Evolutionary conservation across 2,113 vertebrate genomes (phyloP).

Genomic region (Syngnathoides biaculeatus): DNA sequence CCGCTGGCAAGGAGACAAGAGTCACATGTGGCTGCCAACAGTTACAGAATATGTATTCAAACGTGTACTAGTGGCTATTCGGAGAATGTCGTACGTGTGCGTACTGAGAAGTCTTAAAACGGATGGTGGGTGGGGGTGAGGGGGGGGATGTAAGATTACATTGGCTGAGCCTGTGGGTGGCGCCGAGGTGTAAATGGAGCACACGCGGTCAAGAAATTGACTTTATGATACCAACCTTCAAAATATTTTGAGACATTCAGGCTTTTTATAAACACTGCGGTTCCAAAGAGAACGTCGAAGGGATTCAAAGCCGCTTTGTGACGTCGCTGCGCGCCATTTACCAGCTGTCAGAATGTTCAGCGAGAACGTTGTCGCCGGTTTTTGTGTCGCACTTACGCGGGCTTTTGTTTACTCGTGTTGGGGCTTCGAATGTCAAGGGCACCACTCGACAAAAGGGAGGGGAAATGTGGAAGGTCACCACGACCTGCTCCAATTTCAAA

Average conservation of each 20-base stretch:
- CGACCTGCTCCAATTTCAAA: background rate
- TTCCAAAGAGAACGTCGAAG: background rate
- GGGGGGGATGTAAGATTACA: constrained; percentile 36
- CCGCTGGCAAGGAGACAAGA: constrained; percentile 31
- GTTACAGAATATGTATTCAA: constrained; percentile 21
- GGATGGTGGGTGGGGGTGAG: constrained; percentile 14
- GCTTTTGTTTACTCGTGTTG: background rate
- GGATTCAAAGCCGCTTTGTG: background rate
- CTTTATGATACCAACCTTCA: background rate
- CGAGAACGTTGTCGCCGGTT: background rate
- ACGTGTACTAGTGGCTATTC: constrained; percentile 6
- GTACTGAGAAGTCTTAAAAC: constrained; percentile 6
- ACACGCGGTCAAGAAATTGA: background rate
- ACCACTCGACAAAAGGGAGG: background rate
- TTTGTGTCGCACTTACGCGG: background rate
- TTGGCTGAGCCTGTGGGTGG: constrained; percentile 61
- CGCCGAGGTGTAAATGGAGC: constrained; percentile 25
- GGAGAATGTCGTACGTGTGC: constrained; percentile 25
- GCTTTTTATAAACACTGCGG: background rate
- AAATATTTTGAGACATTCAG: background rate
- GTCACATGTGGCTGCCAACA: constrained; percentile 6
- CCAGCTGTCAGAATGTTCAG: background rate
- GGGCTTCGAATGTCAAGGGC: constrained; percentile 2
- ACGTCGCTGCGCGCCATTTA: background rate
- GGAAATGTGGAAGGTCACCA: background rate